Evolutionary conservation across 2,888 invertebrate species (phyloP).

Genomic region (Shargacucullia verbasci): DNA sequence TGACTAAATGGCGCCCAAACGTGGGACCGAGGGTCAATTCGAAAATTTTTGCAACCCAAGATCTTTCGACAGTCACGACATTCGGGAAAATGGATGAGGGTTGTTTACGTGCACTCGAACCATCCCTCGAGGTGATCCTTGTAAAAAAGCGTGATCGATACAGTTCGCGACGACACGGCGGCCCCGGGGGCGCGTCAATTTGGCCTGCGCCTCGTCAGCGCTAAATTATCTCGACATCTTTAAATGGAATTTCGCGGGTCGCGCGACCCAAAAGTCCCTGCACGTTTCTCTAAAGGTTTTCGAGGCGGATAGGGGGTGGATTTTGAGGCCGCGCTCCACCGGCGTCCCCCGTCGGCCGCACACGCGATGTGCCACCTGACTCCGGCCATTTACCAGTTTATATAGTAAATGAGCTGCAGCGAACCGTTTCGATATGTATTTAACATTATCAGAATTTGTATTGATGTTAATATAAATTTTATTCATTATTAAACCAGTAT

Average conservation of each 20-base stretch:
- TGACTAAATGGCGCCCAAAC: constrained; percentile 64
- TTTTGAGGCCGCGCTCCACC: constrained; percentile 67
- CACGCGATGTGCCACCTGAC: constrained; percentile 79
- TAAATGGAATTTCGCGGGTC: constrained; percentile 87
- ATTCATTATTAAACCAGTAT: no score
- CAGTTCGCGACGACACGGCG: constrained; percentile 73
- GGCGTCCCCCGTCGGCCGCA: constrained; percentile 72
- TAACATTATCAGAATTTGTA: no score
- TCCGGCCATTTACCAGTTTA: constrained; percentile 62
- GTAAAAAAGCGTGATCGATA: constrained; percentile 81
- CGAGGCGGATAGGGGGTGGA: constrained; percentile 67
- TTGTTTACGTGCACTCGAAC: constrained; percentile 77
- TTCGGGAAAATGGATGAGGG: constrained; percentile 74
- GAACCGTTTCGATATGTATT: constrained; percentile 33
- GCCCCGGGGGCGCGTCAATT: constrained; percentile 85
- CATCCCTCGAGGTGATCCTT: constrained; percentile 72
- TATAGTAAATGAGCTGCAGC: constrained; percentile 54
- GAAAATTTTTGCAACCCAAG: constrained; percentile 65
- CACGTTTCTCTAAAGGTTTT: constrained; percentile 71
- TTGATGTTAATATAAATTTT: no score
- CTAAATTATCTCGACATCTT: constrained; percentile 88
- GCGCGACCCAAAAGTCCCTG: constrained; percentile 76
- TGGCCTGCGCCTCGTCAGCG: constrained; percentile 86
- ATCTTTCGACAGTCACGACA: constrained; percentile 67
- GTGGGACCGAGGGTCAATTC: constrained; percentile 55